phyloP scores from a whole-genome alignment of 2,888 invertebrate genomes.

The Drosophila setosimentum region DNA sequence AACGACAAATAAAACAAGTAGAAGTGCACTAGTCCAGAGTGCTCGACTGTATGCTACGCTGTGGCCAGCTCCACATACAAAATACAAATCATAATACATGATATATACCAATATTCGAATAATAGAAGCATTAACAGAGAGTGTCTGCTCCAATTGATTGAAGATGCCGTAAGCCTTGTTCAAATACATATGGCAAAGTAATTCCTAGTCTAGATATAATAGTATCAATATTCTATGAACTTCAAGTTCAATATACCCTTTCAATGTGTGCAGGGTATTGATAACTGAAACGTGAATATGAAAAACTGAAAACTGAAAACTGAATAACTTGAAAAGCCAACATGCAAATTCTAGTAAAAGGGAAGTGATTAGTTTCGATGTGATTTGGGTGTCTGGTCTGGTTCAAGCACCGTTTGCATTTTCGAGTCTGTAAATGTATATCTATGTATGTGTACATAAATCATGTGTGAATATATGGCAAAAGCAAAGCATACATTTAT shows the following conservation, averaged over 20 bases:
- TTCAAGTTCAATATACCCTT: not conserved
- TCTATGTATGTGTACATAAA: not conserved
- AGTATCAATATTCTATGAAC: not conserved
- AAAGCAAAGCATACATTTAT: constrained; percentile 31
- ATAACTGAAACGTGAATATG: constrained; percentile 8
- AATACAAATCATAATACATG: not conserved
- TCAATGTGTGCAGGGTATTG: constrained; percentile 2
- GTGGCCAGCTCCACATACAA: not conserved
- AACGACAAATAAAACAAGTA: constrained; percentile 41
- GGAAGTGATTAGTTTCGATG: constrained; percentile 71
- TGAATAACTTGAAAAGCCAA: constrained; percentile 52
- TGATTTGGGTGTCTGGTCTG: constrained; percentile 13
- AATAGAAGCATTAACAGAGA: not conserved
- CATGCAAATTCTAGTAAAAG: constrained; percentile 76
- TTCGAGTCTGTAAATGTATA: constrained; percentile 7
- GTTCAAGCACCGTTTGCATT: constrained; percentile 17
- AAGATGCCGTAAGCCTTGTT: not conserved
- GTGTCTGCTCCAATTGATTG: not conserved
- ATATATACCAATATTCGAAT: not conserved
- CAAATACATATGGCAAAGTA: too few species aligned
- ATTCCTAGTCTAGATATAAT: not conserved
- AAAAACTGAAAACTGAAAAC: constrained; percentile 37
- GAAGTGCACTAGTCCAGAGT: not conserved
- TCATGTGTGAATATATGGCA: not conserved
- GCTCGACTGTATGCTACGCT: not conserved